A percentile compares a stretch with the other conserved stretches of the same genome.
Conservation (phyloP, 2,113 vertebrate genomes). For the Procapra przewalskii region DNA sequence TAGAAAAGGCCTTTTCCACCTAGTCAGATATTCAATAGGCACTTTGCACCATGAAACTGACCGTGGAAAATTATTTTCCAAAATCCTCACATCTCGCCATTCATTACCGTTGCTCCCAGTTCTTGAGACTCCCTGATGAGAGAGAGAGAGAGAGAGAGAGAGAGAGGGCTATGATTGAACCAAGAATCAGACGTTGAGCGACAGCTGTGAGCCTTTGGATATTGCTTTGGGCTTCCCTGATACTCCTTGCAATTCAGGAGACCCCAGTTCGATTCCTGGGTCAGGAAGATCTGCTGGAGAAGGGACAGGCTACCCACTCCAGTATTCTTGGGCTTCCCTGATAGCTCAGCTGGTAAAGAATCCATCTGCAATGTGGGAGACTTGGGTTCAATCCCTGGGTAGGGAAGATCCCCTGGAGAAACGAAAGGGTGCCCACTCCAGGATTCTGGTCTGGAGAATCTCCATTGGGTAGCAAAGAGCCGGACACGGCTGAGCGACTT, state of each 20-base stretch:
- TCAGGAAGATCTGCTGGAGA: background rate
- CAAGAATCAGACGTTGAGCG: background rate
- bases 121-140: rapidly evolving
- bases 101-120: background rate
- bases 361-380: background rate
- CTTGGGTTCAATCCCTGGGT: background rate
- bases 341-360: background rate
- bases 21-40: background rate
- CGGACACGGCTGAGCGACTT: background rate
- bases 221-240: background rate
- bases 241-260: background rate
- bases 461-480: background rate
- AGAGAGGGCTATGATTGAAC: background rate
- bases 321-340: background rate
- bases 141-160: background rate
- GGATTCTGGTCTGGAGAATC: background rate
- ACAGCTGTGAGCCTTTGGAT: rapidly evolving
- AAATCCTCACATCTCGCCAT: background rate
- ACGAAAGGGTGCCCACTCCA: background rate
- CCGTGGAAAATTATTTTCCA: background rate
- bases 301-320: background rate
- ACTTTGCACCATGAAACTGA: background rate
- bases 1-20: background rate
- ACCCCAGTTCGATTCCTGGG: rapidly evolving
- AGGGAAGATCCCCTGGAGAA: background rate